Evolutionary conservation across 2,797 vertebrate genomes (phyloP).

Genomic region (Halcyon badia): DNA sequence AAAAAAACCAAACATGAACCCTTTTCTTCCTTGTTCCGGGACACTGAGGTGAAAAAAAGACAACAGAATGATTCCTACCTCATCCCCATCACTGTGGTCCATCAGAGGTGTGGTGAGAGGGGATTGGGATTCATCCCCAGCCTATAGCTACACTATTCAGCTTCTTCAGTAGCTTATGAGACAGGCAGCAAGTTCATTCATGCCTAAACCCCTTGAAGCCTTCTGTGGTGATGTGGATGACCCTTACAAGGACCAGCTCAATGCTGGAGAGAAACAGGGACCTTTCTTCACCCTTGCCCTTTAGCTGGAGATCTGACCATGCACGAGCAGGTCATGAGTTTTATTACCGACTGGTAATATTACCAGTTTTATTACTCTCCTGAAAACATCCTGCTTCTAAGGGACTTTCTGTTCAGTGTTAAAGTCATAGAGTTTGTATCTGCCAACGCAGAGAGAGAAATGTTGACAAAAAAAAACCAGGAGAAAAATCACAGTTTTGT

Average conservation of each 20-base stretch:
- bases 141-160: rapidly evolving
- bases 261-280: background rate
- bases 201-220: background rate
- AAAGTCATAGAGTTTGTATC: background rate
- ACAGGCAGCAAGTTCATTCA: background rate
- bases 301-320: background rate
- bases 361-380: no score
- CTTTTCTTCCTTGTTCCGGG: background rate
- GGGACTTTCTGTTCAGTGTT: background rate
- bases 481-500: background rate
- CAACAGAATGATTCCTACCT: background rate
- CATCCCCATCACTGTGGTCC: background rate
- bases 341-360: no score
- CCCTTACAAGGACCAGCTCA: background rate
- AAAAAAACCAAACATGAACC: background rate
- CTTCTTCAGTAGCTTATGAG: background rate
- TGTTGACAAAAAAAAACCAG: background rate
- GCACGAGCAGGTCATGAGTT: rapidly evolving
- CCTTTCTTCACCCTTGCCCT: background rate
- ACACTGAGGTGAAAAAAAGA: background rate
- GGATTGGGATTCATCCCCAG: background rate
- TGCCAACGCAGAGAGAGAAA: background rate
- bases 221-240: background rate
- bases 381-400: background rate
- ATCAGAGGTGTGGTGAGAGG: background rate